Base-by-base conservation (phyloP, 2,888 invertebrate genomes). In the Heliothis peltigera region DNA sequence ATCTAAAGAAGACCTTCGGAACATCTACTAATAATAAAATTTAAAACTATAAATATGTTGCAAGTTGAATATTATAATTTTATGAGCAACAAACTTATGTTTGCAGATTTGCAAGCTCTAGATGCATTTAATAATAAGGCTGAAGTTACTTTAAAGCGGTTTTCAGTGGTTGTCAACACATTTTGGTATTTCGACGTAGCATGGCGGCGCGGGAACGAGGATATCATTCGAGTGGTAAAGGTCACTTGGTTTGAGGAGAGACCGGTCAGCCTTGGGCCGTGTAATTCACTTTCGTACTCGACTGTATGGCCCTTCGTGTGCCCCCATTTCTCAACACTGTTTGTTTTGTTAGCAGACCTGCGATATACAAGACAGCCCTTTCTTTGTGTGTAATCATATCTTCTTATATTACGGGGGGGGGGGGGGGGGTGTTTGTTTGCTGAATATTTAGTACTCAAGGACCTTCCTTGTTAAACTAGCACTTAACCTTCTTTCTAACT, bases 241-340 rank as follows among this genome's bases (percentile, higher is more conserved):
- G 94, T 94, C 92, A 92, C 90, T 90, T 87, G 91, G 90, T 91
- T 91, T 91, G 92, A 94, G 92, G 90, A 90, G 91, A 91, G 91
- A 94, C 94, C 90, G 91, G 94, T 92, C 94, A 93, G 89, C 94
- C 94, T 95, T 95, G 94, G 85, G 87, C 84, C 77, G 85, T 86
- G 89, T 92, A 91, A 89, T 92, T 92, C 93, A 92, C 94, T 94
- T 94, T 94, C 93, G 91, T 89, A 91, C 89, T 83, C 87, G 80
- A 80, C 85, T 87, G 86, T 84, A 79, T 81, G 91, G 93, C 94
- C 94, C 94, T 94, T 93, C 87, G 84, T 86, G 85, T 88, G 93
- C 87, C 94, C 94, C 91, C 93, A 92, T 92, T 94, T 92, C 91
- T 87, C 87, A 89, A 91, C 83, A 79, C 79, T 83, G 85, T 88